phyloP scores from a whole-genome alignment of 2,797 vertebrate genomes.

The Sandelia bainsii region DNA sequence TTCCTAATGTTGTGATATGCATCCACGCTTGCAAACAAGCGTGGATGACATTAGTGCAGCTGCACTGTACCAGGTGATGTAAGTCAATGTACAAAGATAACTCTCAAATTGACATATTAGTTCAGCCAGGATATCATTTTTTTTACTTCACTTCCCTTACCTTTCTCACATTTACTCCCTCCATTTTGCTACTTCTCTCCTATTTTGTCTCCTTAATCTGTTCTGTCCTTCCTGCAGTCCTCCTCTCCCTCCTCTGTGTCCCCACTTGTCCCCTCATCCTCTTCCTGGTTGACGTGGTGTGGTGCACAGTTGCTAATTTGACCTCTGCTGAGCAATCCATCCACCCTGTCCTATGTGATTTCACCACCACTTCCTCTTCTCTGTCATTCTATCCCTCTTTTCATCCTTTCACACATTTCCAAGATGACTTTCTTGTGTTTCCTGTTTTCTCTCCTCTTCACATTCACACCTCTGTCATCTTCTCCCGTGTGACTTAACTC shows the following conservation, averaged over 20 bases:
- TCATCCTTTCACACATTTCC: conserved; percentile 8
- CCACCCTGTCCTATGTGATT: not conserved
- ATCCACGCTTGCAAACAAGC: too few species aligned
- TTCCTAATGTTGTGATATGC: too few species aligned
- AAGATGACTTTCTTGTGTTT: conserved; percentile 28
- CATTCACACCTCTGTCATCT: conserved; percentile 8
- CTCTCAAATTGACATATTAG: too few species aligned
- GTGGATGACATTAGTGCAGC: too few species aligned
- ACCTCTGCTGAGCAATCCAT: conserved; percentile 37
- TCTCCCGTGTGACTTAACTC: conserved; percentile 21
- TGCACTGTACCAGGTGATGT: too few species aligned
- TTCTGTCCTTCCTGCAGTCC: not conserved
- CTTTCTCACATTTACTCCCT: not conserved
- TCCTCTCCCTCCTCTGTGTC: not conserved
- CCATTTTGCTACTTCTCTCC: too few species aligned
- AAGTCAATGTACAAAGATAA: too few species aligned
- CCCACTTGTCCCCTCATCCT: conserved; percentile 23
- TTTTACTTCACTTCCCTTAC: too few species aligned
- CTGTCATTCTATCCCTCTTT: not conserved
- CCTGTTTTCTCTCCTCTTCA: conserved; percentile 16
- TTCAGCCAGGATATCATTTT: not conserved
- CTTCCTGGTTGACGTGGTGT: conserved; percentile 16
- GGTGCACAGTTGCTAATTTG: conserved; percentile 32
- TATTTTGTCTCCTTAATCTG: not conserved
- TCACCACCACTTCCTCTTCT: conserved; percentile 4